Conservation (phyloP, 53 echinoderm and acorn worm genomes). For the Echinometra lucunter region DNA sequence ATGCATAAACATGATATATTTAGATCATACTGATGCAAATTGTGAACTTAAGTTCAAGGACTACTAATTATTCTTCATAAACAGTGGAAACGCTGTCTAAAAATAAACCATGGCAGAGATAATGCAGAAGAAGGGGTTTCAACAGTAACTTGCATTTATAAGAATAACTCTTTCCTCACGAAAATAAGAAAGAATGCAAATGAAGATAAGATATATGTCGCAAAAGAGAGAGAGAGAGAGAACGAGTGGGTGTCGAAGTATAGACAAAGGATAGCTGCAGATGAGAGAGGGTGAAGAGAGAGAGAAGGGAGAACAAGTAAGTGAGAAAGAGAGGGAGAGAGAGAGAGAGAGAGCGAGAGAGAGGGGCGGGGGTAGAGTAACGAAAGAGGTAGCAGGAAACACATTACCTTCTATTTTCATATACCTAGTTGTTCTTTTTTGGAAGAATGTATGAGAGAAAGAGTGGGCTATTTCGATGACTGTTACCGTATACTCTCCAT, state of each 20-base stretch:
- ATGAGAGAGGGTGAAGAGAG: not conserved
- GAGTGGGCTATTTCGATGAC: not conserved
- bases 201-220: not conserved
- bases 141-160: too few species aligned
- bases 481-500: not conserved
- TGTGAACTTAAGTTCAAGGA: constrained; percentile 1
- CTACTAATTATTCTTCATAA: not conserved
- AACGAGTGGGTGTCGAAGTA: not conserved
- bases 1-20: not conserved
- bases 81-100: not conserved
- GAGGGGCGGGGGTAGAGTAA: not conserved
- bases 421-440: not conserved
- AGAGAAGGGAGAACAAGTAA: not conserved
- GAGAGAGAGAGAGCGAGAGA: not conserved
- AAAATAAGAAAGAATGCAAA: not conserved
- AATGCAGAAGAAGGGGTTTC: too few species aligned
- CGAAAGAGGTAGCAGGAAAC: not conserved
- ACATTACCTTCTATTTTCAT: not conserved
- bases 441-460: not conserved
- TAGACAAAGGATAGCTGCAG: too few species aligned
- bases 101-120: too few species aligned
- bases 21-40: not conserved
- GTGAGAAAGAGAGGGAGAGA: not conserved
- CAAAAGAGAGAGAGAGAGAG: not conserved
- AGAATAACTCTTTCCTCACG: not conserved